phyloP scores from a whole-genome alignment of 2,888 invertebrate genomes.

The Lycocerus yunnanus region DNA sequence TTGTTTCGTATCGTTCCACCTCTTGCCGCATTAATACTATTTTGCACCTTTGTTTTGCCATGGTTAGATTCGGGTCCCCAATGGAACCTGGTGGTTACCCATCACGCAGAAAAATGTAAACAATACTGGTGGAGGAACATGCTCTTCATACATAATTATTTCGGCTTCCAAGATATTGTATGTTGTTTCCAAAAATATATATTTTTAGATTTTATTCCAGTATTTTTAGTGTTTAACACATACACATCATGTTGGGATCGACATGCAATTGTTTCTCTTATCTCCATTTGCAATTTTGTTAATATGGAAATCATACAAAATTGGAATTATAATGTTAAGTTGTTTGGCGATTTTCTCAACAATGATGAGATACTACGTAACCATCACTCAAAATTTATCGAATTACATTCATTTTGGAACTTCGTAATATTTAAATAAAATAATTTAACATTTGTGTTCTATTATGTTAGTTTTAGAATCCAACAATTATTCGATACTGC shows the following conservation, averaged over 20 bases:
- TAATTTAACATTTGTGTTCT: neutral
- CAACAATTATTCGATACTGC: slow-evolving; percentile 70
- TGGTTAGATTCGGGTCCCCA: slow-evolving; percentile 67
- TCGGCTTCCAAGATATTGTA: slow-evolving; percentile 74
- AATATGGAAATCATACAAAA: slow-evolving; percentile 66
- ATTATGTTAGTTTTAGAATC: slow-evolving; percentile 57
- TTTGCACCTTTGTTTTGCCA: slow-evolving; percentile 70
- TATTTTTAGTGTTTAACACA: slow-evolving; percentile 68
- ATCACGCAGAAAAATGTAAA: slow-evolving; percentile 71
- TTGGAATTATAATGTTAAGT: slow-evolving; percentile 57
- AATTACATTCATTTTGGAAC: slow-evolving; percentile 72
- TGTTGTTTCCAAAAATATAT: slow-evolving; percentile 19
- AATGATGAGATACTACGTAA: slow-evolving; percentile 64
- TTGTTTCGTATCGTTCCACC: slow-evolving; percentile 68
- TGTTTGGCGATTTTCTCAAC: slow-evolving; percentile 62
- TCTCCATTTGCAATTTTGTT: slow-evolving; percentile 64
- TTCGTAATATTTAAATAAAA: slow-evolving; percentile 60
- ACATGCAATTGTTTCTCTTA: slow-evolving; percentile 68
- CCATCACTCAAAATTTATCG: slow-evolving; percentile 62
- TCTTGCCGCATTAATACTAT: slow-evolving; percentile 66
- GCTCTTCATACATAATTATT: slow-evolving; percentile 73
- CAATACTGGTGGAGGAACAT: slow-evolving; percentile 73
- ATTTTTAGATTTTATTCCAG: neutral
- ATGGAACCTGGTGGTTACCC: slow-evolving; percentile 70
- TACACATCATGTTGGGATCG: slow-evolving; percentile 73